Percentiles rank a stretch among this genome's conserved stretches.
Evolutionary conservation across 2,797 vertebrate genomes (phyloP).

Genomic region (Synaphobranchus kaupii): DNA sequence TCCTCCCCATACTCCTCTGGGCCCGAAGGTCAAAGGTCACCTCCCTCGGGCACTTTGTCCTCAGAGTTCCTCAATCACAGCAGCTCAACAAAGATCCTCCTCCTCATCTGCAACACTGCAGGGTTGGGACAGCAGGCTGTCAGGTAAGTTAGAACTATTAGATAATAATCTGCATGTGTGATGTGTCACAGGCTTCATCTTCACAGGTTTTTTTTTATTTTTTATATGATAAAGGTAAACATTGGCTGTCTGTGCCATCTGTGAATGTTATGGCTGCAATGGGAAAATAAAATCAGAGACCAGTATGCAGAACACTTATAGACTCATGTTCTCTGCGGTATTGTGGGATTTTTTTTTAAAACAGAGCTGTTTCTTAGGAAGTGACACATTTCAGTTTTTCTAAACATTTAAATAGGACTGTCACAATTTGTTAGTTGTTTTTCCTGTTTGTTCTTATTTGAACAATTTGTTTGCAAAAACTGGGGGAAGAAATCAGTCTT

Average conservation of each 20-base stretch:
- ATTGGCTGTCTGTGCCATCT: neutral
- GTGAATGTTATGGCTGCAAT: neutral
- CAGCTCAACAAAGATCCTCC: constrained; percentile 70
- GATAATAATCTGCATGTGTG: neutral
- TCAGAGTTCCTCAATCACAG: constrained; percentile 77
- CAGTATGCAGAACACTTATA: neutral
- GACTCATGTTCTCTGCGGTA: neutral
- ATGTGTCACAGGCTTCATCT: neutral
- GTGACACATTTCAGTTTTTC: neutral
- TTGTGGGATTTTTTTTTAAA: neutral
- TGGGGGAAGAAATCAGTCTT: neutral
- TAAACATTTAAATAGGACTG: neutral
- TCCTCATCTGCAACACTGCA: constrained; percentile 85
- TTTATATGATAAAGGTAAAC: neutral
- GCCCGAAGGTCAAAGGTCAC: constrained; percentile 61
- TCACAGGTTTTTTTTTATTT: neutral
- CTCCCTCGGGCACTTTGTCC: constrained; percentile 69
- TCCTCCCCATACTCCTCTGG: constrained; percentile 71
- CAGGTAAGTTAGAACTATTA: constrained; percentile 70
- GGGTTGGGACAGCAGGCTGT: constrained; percentile 75
- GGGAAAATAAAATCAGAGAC: neutral
- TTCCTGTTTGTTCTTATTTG: too few species aligned
- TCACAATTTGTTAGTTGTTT: too few species aligned
- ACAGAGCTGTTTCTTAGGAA: neutral
- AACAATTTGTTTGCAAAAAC: neutral